Evolutionary conservation across 2,113 vertebrate species (phyloP), one percentile per base, ranked within the genome.

Genomic region (Apodemus sylvaticus): DNA sequence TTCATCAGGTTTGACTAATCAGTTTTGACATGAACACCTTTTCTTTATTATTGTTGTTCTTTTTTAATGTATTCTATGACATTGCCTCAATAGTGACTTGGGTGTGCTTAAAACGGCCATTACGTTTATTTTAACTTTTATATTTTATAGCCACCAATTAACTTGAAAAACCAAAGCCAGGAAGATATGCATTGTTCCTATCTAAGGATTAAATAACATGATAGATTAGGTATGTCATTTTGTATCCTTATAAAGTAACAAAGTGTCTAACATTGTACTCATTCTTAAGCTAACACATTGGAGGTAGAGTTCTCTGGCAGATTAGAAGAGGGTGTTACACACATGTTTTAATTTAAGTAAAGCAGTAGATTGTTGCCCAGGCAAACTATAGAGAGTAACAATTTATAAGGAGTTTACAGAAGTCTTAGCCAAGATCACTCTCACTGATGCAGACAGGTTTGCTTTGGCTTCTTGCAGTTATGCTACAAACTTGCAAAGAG

Each of bases 151-250:
- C 60, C 29, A 42, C 29, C 19, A 73, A 55, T 90, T 55, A 91
- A 60, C 42, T 79, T 83, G 91, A 11, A 96, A 97, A 93, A 26
- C 12, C 58, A 93, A 89, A 90, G 31, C 39, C 39, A 64, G 13
- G 1, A 42, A 79, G 66, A 51, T 16, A 94, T 9, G 17, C 0
- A 22, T 29, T 87, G 60, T 74, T 94, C 29, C 45, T 76, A 42
- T 81, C 7, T 55, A 73, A 81, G 90, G 39, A 53, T 83, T 36
- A 89, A 90, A 81, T 62, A 79, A 34, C 66, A 36, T 19, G 10
- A 51, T 39, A 74, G 16, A 51, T 74, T 73, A 64, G 8, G 34
- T 48, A 34, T 39, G 10, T 58, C 5, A n/a, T 26, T 81, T 39
- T 82, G 20, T 45, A 53, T 7, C 53, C 14, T 81, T 22, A 64